Base-by-base conservation (phyloP, 2,797 vertebrate species). In the Anguilla obscura region DNA sequence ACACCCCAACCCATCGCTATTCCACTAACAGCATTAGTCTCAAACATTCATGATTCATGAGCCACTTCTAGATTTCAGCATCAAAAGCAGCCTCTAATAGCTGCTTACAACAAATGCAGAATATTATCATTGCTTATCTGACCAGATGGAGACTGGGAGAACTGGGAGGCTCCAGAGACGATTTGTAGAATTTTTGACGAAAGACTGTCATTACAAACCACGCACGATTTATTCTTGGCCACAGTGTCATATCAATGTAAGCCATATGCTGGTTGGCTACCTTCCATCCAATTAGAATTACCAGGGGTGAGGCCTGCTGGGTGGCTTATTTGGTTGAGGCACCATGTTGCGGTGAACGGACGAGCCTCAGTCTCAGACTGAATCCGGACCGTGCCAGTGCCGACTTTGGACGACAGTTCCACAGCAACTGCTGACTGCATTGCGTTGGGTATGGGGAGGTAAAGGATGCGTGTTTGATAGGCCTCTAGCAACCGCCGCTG, bases 71-170 rank as follows among this genome's bases (percentile, higher is more conserved):
- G 21, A 76, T 27, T 27, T 90, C 86, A 88, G 80, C 87, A 45
- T 88, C 63, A 56, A 89, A 91, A 87, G 86, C 87, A 10, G 48
- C 48, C 86, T 60, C 86, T 91, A 91, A 93, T 92, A 92, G 93
- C 91, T 63, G 91, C 89, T 88, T 89, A 90, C 93, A 90, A 85
- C 7, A 91, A 90, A 87, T 86, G 76, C 80, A 63, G 63, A 88
- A 89, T 88, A 86, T 94, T 87, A 91, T 88, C 88, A 88, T 91
- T 87, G 93, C 86, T 90, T 84, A 91, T 58, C 87, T 85, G 88
- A 91, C 91, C 84, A 88, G 58, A 80, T 60, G 86, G 86, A 10
- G 87, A 91, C 90, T 89, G 88, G 83, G 85, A 86, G 90, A 88
- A 86, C 1, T 36, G 36, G 36, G 36, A 86, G 82, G 84, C 91